Evolutionary conservation across 2,113 vertebrate species (phyloP), one percentile per base, ranked within the genome.

Genomic region (Tyto alba): DNA sequence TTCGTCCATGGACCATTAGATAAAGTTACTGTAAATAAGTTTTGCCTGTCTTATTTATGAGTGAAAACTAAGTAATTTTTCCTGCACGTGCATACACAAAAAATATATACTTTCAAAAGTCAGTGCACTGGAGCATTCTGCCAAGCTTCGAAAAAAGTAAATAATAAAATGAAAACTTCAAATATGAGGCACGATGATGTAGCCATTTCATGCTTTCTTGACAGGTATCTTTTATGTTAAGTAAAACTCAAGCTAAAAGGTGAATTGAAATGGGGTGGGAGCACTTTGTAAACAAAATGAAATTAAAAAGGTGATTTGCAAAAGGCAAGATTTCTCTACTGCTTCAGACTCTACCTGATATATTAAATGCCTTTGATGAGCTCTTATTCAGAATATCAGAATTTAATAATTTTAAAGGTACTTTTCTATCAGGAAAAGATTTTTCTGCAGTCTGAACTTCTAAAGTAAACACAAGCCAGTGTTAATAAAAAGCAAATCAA

Each of bases 401-500:
- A 45, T 96, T 97, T 93, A 95, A 90, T 84, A 10, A 73, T 77
- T 86, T 64, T 71, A 86, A 80, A 94, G 62, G 85, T 66, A 91
- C 80, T 96, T 92, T 94, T 93, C 80, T 83, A 87, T 56, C 41
- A 94, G 41, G 79, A 90, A 93, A 95, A 96, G 88, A 89, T 96
- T 96, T 97, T 96, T 55, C 90, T 95, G 89, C 64, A 94, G 83
- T 72, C 88, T 97, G 93, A 97, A 97, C 91, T 98, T 97, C 88
- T 95, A 96, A 77, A 90, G 95, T 96, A 98, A 98, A 98, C 95
- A 97, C 71, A 95, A 95, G 7, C 41, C 81, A 85, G 89, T 87
- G 91, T 97, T 98, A 98, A 98, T 98, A 98, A 98, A 98, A 98
- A 97, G 83, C 83, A 98, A 98, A 98, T 98, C 98, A 98, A 98